Evolutionary conservation across 2,888 invertebrate species (phyloP).

Genomic region (Campopleginae sp.): DNA sequence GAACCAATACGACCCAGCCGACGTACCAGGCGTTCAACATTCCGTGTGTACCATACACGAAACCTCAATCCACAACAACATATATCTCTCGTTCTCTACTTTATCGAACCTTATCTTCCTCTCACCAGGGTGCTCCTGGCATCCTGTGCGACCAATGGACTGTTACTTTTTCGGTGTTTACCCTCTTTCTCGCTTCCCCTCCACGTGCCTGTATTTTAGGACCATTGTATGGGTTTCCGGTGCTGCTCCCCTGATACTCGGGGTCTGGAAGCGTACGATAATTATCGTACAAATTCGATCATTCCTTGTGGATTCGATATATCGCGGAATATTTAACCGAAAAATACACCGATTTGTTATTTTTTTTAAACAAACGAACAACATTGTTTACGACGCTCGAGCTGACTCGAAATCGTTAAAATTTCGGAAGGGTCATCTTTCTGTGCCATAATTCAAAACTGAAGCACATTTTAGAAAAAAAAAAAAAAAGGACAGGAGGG

Average conservation of each 20-base stretch:
- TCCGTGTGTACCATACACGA: conserved; percentile 2
- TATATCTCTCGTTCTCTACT: conserved; percentile 42
- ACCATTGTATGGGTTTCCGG: neutral
- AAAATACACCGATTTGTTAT: neutral
- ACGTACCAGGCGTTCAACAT: conserved; percentile 27
- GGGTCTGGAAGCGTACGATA: conserved; percentile 7
- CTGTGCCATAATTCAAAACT: neutral
- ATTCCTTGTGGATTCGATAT: neutral
- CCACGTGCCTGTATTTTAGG: conserved; percentile 28
- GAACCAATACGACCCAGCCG: conserved; percentile 30
- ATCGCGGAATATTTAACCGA: neutral
- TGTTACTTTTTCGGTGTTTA: conserved; percentile 45
- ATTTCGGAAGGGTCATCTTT: neutral
- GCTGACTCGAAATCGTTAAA: neutral
- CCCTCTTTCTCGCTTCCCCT: conserved; percentile 26
- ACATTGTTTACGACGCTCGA: neutral
- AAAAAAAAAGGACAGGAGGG: no score
- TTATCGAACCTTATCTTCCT: conserved; percentile 50
- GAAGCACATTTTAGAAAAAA: neutral
- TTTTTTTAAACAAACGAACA: neutral
- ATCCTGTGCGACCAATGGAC: conserved; percentile 8
- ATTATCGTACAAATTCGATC: conserved; percentile 1
- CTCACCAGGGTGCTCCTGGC: conserved; percentile 24
- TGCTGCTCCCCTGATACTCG: conserved; percentile 73
- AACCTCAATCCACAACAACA: neutral